phyloP scores from a whole-genome alignment of 2,888 invertebrate species.

The Trilocha varians region DNA sequence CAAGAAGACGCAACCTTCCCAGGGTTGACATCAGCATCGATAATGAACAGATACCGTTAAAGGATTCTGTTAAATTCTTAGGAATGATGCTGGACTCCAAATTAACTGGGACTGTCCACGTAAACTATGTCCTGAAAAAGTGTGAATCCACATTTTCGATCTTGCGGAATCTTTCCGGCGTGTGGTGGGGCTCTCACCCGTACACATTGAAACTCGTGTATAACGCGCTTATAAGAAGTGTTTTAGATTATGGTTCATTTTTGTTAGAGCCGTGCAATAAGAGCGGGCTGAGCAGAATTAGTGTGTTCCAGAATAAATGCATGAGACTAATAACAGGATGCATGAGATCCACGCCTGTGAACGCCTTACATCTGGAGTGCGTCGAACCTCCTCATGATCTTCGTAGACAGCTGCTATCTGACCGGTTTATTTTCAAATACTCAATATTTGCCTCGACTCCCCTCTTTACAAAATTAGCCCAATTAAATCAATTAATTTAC shows the following conservation, averaged over 20 bases:
- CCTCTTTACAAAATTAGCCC: no score
- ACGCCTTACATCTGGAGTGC: conserved; percentile 3
- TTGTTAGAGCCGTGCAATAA: not conserved
- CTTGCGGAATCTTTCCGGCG: conserved; percentile 8
- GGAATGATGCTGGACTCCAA: conserved; percentile 12
- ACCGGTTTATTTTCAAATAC: not conserved
- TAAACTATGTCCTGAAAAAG: conserved; percentile 7
- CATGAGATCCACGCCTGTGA: no score
- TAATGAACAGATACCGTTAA: no score
- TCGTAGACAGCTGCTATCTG: conserved; percentile 1
- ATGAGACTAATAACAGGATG: not conserved
- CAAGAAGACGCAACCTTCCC: no score
- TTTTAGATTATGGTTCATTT: conserved; percentile 3
- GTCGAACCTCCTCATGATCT: not conserved
- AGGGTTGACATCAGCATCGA: no score
- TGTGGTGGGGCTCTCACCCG: conserved; percentile 11
- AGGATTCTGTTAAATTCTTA: conserved; percentile 11
- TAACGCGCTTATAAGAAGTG: no score
- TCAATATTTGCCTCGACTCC: no score
- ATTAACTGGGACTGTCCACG: conserved; percentile 9
- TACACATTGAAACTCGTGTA: not conserved
- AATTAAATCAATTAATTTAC: no score
- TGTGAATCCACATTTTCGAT: conserved; percentile 14
- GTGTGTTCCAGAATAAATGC: no score
- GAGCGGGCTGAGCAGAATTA: not conserved